Evolutionary conservation across 2,113 vertebrate genomes (phyloP).

Genomic region (Paedocypris sp.): DNA sequence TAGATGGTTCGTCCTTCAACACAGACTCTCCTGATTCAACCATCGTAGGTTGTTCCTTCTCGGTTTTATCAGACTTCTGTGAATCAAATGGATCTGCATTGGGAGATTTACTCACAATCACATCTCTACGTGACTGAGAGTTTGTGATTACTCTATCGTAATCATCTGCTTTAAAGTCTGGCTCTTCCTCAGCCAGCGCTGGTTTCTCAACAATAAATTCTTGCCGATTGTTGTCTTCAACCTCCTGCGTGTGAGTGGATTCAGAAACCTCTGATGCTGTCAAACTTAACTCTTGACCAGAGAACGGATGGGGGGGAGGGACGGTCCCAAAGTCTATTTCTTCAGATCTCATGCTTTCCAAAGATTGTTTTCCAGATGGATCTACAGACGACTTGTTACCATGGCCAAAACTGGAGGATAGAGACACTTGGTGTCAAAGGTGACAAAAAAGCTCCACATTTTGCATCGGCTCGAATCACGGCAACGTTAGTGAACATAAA

Average conservation of each 20-base stretch:
- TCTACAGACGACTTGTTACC: constrained; percentile 16
- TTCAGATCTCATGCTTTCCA: constrained; percentile 3
- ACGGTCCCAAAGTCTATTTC: constrained; percentile 1
- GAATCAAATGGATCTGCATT: background rate
- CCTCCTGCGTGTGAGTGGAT: background rate
- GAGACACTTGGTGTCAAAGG: constrained; percentile 46
- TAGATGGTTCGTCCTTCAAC: background rate
- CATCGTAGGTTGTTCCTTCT: background rate
- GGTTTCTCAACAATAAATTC: constrained; percentile 19
- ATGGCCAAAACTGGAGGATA: constrained; percentile 50
- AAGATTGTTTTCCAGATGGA: constrained; percentile 20
- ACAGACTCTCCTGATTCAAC: constrained; percentile 9
- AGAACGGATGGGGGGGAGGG: constrained; percentile 29
- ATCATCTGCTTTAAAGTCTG: constrained; percentile 9
- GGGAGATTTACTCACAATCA: background rate
- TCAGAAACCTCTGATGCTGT: background rate
- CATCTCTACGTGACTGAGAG: background rate
- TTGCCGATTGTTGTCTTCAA: background rate
- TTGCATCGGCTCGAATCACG: background rate
- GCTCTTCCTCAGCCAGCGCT: constrained; percentile 25
- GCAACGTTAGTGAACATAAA: constrained; percentile 21
- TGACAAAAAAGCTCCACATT: background rate
- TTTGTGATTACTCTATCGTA: constrained; percentile 2
- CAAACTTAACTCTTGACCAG: background rate
- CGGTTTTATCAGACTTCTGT: constrained; percentile 27